A percentile compares a stretch with the other conserved stretches of the same genome.
Conservation (phyloP, 2,113 vertebrate species). For the Cygnus atratus region DNA sequence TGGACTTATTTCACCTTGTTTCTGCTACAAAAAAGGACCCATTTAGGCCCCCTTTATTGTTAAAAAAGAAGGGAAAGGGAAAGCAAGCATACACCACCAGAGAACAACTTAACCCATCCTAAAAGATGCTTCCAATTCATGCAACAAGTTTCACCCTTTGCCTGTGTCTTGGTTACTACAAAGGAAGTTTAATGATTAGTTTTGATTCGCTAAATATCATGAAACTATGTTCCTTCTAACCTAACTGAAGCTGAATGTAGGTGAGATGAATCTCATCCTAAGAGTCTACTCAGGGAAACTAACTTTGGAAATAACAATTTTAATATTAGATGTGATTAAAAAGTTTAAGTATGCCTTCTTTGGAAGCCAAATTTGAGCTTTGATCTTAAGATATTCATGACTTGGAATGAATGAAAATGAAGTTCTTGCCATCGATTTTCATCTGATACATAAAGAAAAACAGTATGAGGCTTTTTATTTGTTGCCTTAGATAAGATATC, state of each 20-base stretch:
- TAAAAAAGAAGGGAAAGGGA: not conserved
- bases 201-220: not conserved
- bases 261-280: not conserved
- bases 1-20: slow-evolving; percentile 17
- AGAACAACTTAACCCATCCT: not conserved
- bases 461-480: not conserved
- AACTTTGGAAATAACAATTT: not conserved
- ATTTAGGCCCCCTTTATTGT: not conserved
- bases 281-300: not conserved
- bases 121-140: not conserved
- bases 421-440: not conserved
- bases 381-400: slow-evolving; percentile 16
- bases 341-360: not conserved
- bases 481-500: not conserved
- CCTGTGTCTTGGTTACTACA: not conserved
- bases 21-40: not conserved
- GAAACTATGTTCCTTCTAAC: not conserved
- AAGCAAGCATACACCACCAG: not conserved
- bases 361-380: slow-evolving; percentile 45
- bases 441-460: slow-evolving; percentile 16
- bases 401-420: slow-evolving; percentile 31
- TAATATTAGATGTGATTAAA: slow-evolving; percentile 14
- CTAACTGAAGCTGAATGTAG: not conserved
- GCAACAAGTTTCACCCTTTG: not conserved
- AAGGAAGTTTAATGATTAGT: not conserved